These are phyloP conservation scores for Gymnodraco acuticeps DNA, from an alignment of 2,797 vertebrate genomes.

Conservation along the genomic window DNA sequence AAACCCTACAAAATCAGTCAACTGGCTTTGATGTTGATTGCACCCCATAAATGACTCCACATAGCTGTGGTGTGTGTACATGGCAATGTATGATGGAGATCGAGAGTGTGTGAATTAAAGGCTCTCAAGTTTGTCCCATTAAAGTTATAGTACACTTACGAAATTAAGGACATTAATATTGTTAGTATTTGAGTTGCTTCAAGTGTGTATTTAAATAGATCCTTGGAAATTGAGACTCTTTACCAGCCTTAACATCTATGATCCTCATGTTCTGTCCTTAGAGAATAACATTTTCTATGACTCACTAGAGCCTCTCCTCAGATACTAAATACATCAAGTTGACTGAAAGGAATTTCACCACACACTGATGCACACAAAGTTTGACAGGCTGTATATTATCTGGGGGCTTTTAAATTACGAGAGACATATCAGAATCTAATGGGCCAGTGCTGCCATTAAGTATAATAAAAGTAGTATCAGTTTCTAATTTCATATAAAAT, in stretches of 20 bases:
- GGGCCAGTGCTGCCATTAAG: slow-evolving; percentile 16
- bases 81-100: slow-evolving; percentile 28
- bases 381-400: slow-evolving; percentile 2
- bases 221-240: slow-evolving; percentile 7
- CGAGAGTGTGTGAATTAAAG: slow-evolving; percentile 47
- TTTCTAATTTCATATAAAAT: slow-evolving; percentile 50
- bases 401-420: slow-evolving; percentile 9
- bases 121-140: slow-evolving; percentile 52
- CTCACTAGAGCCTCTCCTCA: neutral
- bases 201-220: slow-evolving; percentile 27
- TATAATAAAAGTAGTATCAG: slow-evolving; percentile 39
- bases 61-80: slow-evolving; percentile 8
- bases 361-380: slow-evolving; percentile 9
- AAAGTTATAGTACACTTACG: slow-evolving; percentile 61
- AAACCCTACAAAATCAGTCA: slow-evolving; percentile 47
- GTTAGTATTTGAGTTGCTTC: slow-evolving; percentile 22
- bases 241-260: slow-evolving; percentile 5
- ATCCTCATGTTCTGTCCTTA: slow-evolving; percentile 8
- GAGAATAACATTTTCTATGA: slow-evolving; percentile 12
- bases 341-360: neutral
- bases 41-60: slow-evolving; percentile 53
- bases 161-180: slow-evolving; percentile 54
- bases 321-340: slow-evolving; percentile 10
- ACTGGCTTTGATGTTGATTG: slow-evolving; percentile 63
- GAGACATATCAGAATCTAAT: slow-evolving; percentile 31